These are phyloP conservation scores for Pseudoips prasinana DNA, from an alignment of 2,888 invertebrate genomes.

Conservation along the genomic window DNA sequence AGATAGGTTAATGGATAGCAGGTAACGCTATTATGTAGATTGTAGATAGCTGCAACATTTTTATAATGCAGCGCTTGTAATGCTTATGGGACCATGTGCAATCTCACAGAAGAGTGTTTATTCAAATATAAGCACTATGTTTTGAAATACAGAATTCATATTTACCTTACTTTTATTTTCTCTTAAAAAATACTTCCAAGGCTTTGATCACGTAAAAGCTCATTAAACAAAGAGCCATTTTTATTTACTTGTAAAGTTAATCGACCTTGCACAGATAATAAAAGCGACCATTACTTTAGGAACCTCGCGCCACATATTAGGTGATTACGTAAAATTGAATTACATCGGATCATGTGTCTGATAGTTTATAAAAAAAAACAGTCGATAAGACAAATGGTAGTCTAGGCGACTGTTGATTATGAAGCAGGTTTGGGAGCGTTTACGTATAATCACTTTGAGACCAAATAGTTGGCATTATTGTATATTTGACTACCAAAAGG, in stretches of 20 bases:
- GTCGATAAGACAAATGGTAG: slow-evolving; percentile 56
- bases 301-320: slow-evolving; percentile 64
- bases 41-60: too few relatives aligned
- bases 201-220: slow-evolving; percentile 20
- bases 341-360: slow-evolving; percentile 45
- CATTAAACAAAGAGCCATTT: slow-evolving; percentile 27
- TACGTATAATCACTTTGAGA: slow-evolving; percentile 4
- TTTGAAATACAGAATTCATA: too few relatives aligned
- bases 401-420: slow-evolving; percentile 40
- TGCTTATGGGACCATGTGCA: too few relatives aligned
- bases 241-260: slow-evolving; percentile 34
- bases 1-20: too few relatives aligned
- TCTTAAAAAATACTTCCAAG: slow-evolving; percentile 12
- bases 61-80: too few relatives aligned
- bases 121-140: too few relatives aligned
- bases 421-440: slow-evolving; percentile 42
- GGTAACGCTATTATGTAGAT: too few relatives aligned
- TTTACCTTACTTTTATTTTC: too few relatives aligned
- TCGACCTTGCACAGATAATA: slow-evolving; percentile 60
- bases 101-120: too few relatives aligned
- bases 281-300: slow-evolving; percentile 53
- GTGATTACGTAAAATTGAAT: slow-evolving; percentile 60
- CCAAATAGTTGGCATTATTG: too few relatives aligned
- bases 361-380: slow-evolving; percentile 52
- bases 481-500: too few relatives aligned